A percentile compares a stretch with the other conserved stretches of the same genome.
These are phyloP conservation scores for Acanthornis magna DNA, from an alignment of 2,797 vertebrate species.

Conservation along the genomic window DNA sequence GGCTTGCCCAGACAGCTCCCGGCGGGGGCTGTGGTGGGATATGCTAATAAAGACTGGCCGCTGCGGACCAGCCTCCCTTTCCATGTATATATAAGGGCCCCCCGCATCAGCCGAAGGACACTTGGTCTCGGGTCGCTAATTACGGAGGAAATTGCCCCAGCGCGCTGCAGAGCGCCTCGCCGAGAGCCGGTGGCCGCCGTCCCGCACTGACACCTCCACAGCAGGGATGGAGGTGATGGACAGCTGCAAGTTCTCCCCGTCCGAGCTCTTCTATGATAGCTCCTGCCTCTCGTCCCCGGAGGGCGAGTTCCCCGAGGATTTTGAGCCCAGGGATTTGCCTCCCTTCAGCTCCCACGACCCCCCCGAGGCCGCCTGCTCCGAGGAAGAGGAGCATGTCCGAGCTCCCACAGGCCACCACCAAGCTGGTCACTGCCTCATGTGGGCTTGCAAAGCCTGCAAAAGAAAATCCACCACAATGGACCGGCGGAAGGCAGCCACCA, in stretches of 20 bases:
- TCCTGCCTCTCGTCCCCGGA: conserved; percentile 88
- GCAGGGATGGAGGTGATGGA: conserved; percentile 83
- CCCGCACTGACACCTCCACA: not conserved
- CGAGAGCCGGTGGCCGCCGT: not conserved
- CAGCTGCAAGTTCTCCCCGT: conserved; percentile 83
- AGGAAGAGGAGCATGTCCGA: conserved; percentile 91
- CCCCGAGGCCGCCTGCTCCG: conserved; percentile 78
- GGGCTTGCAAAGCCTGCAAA: conserved; percentile 99
- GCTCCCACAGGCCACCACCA: conserved; percentile 88
- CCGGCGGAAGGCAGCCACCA: conserved; percentile 92
- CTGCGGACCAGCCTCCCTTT: conserved; percentile 82
- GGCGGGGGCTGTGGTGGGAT: conserved; percentile 73
- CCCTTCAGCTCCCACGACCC: conserved; percentile 48
- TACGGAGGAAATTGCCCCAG: conserved; percentile 46
- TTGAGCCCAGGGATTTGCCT: conserved; percentile 69
- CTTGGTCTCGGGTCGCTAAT: conserved; percentile 77
- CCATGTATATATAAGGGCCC: conserved; percentile 84
- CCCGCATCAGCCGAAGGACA: conserved; percentile 77
- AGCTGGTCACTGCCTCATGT: conserved; percentile 93
- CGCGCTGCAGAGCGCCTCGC: not conserved
- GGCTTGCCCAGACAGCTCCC: conserved; percentile 77
- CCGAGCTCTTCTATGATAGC: conserved; percentile 89
- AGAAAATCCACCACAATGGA: conserved; percentile 92
- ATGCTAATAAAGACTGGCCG: conserved; percentile 89
- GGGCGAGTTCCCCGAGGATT: conserved; percentile 79